Evolutionary conservation across 2,797 vertebrate genomes (phyloP).

Genomic region (Acanthurus lineatus): DNA sequence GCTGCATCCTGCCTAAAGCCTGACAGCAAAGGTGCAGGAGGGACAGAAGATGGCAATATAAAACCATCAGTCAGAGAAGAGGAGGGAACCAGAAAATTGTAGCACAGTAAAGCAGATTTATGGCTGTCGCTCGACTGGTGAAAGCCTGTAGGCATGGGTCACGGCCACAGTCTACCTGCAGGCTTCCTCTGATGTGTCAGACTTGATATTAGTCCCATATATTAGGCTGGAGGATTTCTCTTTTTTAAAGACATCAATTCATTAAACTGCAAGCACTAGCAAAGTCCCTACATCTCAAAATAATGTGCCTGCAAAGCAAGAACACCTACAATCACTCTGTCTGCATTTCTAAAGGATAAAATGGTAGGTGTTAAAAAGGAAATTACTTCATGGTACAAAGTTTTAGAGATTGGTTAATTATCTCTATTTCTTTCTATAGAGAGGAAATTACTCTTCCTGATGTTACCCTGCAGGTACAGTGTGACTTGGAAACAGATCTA

Average conservation of each 20-base stretch:
- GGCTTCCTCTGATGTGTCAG: constrained; percentile 54
- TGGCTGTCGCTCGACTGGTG: constrained; percentile 49
- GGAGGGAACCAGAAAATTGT: constrained; percentile 53
- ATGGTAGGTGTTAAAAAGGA: not conserved
- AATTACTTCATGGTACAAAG: constrained; percentile 18
- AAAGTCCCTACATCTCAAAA: constrained; percentile 35
- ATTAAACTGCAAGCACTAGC: constrained; percentile 37
- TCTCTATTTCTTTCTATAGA: not conserved
- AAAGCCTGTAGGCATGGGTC: constrained; percentile 66
- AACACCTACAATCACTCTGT: constrained; percentile 18
- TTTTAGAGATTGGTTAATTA: constrained; percentile 18
- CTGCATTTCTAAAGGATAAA: constrained; percentile 5
- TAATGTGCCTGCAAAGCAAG: constrained; percentile 8
- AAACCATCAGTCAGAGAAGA: constrained; percentile 68
- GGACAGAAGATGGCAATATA: constrained; percentile 45
- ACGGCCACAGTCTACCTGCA: constrained; percentile 67
- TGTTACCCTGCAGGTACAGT: constrained; percentile 13
- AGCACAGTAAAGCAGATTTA: constrained; percentile 76
- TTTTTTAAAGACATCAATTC: constrained; percentile 38
- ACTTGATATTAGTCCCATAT: constrained; percentile 63
- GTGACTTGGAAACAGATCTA: not conserved
- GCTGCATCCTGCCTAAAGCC: constrained; percentile 20
- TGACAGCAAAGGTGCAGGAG: constrained; percentile 38
- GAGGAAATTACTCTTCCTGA: not conserved
- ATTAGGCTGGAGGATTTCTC: constrained; percentile 45